phyloP scores from a whole-genome alignment of 2,113 vertebrate species.

The Pangasianodon hypophthalmus region DNA sequence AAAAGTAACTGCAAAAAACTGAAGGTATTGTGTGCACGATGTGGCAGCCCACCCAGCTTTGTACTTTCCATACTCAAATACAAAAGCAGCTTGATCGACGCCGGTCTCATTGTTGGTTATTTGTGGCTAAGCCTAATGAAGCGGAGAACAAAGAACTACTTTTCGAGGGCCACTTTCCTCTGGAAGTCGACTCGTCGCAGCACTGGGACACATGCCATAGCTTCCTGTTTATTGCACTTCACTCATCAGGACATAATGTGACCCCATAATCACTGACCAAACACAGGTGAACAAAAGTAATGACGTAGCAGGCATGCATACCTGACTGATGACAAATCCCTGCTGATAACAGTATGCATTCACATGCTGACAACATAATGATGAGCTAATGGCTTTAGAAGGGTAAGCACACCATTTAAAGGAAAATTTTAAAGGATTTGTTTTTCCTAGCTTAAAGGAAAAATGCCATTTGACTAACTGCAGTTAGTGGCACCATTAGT shows the following conservation, averaged over 20 bases:
- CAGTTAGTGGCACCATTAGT: background rate
- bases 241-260: constrained; percentile 56
- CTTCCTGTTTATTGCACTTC: constrained; percentile 72
- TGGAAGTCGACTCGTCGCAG: constrained; percentile 43
- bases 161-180: constrained; percentile 53
- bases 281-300: constrained; percentile 14
- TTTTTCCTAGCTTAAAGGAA: background rate
- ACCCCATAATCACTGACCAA: background rate
- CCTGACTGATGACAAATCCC: constrained; percentile 3
- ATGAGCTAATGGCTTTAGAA: background rate
- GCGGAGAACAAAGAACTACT: constrained; percentile 56
- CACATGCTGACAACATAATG: background rate
- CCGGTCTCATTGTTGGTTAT: constrained; percentile 56
- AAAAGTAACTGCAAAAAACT: background rate
- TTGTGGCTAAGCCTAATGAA: constrained; percentile 57
- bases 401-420: background rate
- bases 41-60: constrained; percentile 23
- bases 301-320: background rate
- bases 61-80: constrained; percentile 6
- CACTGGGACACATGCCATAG: constrained; percentile 57
- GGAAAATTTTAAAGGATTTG: background rate
- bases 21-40: background rate
- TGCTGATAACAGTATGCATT: background rate
- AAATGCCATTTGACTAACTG: background rate
- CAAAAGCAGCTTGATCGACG: constrained; percentile 24